phyloP scores from a whole-genome alignment of 2,113 vertebrate species.

The Trichomycterus rosablanca region DNA sequence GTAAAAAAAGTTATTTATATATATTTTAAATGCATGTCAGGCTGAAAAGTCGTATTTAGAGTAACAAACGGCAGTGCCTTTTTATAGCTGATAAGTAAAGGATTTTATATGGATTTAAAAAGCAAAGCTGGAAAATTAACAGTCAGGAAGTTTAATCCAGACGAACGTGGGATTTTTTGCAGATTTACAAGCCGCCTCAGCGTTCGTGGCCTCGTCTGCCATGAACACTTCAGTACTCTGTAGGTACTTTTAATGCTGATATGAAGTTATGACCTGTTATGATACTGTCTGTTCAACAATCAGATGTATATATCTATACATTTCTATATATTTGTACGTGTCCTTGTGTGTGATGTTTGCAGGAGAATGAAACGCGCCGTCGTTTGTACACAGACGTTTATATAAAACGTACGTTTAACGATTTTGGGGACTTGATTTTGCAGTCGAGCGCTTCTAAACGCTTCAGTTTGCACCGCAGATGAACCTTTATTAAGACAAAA shows the following conservation, averaged over 20 bases:
- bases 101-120: conserved; percentile 69
- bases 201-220: conserved; percentile 7
- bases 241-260: conserved; percentile 66
- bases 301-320: conserved; percentile 39
- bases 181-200: background rate
- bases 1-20: conserved; percentile 66
- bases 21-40: conserved; percentile 78
- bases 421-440: too few relatives aligned
- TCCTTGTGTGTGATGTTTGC: conserved; percentile 40
- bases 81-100: conserved; percentile 69
- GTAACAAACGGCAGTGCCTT: conserved; percentile 95
- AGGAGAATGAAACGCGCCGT: conserved; percentile 33
- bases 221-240: conserved; percentile 51
- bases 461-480: too few relatives aligned
- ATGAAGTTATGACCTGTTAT: conserved; percentile 63
- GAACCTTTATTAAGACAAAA: too few relatives aligned
- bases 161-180: background rate
- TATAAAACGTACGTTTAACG: too few relatives aligned
- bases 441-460: too few relatives aligned
- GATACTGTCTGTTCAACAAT: conserved; percentile 57
- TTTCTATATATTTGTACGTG: too few relatives aligned
- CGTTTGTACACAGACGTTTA: conserved; percentile 50
- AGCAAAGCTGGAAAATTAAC: conserved; percentile 44
- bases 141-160: background rate
- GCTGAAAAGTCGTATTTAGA: conserved; percentile 82